Evolutionary conservation across 2,797 vertebrate species (phyloP).

Genomic region (Knipowitschia caucasica): DNA sequence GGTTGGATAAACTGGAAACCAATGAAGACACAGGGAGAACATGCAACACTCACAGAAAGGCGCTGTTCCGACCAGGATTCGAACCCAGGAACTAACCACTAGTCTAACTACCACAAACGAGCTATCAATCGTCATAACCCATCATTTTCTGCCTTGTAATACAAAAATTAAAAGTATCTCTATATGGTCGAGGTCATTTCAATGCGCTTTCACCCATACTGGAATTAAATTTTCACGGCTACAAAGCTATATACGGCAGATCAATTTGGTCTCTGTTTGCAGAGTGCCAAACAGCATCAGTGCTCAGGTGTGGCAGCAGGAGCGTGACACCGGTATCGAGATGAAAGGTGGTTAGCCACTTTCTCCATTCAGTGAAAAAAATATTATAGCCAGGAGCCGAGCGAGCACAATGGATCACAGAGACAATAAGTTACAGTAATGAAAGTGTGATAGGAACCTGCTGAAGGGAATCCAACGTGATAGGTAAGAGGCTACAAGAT

Average conservation of each 20-base stretch:
- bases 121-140: not conserved
- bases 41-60: too few relatives aligned
- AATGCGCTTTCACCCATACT: constrained; percentile 35
- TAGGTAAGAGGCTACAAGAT: constrained; percentile 31
- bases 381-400: constrained; percentile 39
- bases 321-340: constrained; percentile 41
- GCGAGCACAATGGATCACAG: constrained; percentile 51
- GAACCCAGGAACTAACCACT: too few relatives aligned
- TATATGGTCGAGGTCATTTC: constrained; percentile 54
- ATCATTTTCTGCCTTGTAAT: not conserved
- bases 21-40: too few relatives aligned
- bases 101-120: not conserved
- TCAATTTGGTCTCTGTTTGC: constrained; percentile 66
- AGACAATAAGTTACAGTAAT: constrained; percentile 72
- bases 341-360: constrained; percentile 61
- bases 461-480: constrained; percentile 65
- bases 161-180: constrained; percentile 21
- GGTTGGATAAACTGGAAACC: too few relatives aligned
- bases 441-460: constrained; percentile 73
- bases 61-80: too few relatives aligned
- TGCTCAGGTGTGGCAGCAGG: constrained; percentile 61
- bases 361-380: constrained; percentile 47
- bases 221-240: constrained; percentile 44
- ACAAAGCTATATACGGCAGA: constrained; percentile 35
- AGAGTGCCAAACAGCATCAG: constrained; percentile 39